Evolutionary conservation across 1,140 invertebrate genomes (phyloP).

Genomic region (Sitophilus oryzae): DNA sequence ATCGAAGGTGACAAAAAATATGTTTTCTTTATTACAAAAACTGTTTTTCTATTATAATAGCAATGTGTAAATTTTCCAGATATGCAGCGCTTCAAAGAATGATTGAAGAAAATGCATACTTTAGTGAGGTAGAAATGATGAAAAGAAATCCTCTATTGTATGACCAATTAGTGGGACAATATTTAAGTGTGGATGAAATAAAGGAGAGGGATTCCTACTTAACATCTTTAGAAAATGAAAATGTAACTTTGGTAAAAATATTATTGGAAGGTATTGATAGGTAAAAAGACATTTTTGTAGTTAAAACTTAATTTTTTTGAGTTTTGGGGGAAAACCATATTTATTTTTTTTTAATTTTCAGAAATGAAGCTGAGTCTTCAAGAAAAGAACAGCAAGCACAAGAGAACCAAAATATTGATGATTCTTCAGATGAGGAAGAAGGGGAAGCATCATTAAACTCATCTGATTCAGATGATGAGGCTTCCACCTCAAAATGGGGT

Average conservation of each 20-base stretch:
- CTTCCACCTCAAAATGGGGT: slow-evolving; percentile 45
- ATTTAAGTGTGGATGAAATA: slow-evolving; percentile 71
- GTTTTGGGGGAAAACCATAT: background rate
- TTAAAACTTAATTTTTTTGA: background rate
- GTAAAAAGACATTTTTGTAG: background rate
- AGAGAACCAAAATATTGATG: slow-evolving; percentile 49
- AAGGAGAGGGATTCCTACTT: slow-evolving; percentile 52
- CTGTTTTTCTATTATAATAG: background rate
- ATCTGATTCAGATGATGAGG: background rate
- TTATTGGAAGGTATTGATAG: slow-evolving; percentile 61
- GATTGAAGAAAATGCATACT: slow-evolving; percentile 69
- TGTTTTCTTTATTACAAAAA: background rate
- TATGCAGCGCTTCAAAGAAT: slow-evolving; percentile 76
- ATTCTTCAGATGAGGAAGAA: slow-evolving; percentile 41
- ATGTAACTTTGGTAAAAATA: slow-evolving; percentile 60
- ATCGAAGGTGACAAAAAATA: slow-evolving; percentile 13
- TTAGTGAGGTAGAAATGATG: slow-evolving; percentile 90
- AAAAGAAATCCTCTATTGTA: slow-evolving; percentile 82
- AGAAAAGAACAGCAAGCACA: slow-evolving; percentile 57
- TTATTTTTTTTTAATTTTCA: background rate
- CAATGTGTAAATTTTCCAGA: slow-evolving; percentile 39
- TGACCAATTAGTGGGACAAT: slow-evolving; percentile 81
- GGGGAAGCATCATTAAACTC: slow-evolving; percentile 17
- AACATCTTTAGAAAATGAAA: slow-evolving; percentile 47
- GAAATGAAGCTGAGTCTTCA: slow-evolving; percentile 55